Conservation (phyloP, 2,888 invertebrate species). For the Acrobasis repandana region DNA sequence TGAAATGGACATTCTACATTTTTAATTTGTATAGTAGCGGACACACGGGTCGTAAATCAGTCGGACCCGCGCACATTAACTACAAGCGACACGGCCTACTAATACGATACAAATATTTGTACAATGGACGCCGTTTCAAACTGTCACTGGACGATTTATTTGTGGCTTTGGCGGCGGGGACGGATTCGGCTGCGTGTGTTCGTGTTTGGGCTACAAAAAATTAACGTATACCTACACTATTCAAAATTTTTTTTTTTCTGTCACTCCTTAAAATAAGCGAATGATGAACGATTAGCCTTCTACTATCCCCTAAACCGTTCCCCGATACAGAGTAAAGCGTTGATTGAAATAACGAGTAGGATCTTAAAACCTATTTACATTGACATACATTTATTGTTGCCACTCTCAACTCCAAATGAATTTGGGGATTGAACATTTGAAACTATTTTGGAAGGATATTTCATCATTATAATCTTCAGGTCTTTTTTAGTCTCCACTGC, state of each 20-base stretch:
- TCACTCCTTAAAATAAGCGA: not conserved
- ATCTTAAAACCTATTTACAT: no score
- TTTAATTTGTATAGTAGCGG: slow-evolving; percentile 9
- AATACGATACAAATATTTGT: slow-evolving; percentile 46
- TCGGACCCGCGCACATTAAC: slow-evolving; percentile 21
- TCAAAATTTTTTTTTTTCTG: not conserved
- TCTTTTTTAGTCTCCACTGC: no score
- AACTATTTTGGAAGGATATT: no score
- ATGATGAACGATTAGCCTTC: no score
- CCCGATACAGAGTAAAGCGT: no score
- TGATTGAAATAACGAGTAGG: no score
- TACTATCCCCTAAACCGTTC: no score
- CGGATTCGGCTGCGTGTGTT: slow-evolving; percentile 22
- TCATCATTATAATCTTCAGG: no score
- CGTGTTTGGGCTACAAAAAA: not conserved
- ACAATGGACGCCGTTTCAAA: slow-evolving; percentile 34
- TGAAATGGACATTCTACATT: slow-evolving; percentile 2
- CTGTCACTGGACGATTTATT: slow-evolving; percentile 39
- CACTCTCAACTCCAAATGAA: no score
- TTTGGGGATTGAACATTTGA: no score
- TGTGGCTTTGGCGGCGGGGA: slow-evolving; percentile 27
- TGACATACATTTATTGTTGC: no score
- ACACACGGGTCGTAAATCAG: slow-evolving; percentile 23
- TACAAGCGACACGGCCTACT: slow-evolving; percentile 36
- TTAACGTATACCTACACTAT: not conserved